These are phyloP conservation scores for Pantelozetes paolii DNA, from an alignment of 2,888 invertebrate genomes.

Conservation along the genomic window DNA sequence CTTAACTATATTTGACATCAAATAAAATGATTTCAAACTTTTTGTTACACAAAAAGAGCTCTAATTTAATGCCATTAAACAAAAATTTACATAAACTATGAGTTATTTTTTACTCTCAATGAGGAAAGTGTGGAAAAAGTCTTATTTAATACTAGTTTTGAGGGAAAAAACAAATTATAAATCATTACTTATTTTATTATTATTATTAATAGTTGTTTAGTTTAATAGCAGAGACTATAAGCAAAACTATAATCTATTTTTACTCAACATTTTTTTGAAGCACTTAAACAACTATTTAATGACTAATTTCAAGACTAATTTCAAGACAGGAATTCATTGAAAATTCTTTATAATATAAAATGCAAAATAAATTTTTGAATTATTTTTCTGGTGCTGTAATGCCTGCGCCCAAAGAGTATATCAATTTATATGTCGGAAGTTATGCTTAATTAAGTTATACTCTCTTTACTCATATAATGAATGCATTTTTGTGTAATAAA, in stretches of 20 bases:
- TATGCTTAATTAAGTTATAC: background rate
- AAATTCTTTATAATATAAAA: background rate
- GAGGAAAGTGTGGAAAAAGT: background rate
- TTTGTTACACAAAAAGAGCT: background rate
- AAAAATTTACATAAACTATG: conserved; percentile 9
- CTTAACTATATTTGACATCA: background rate
- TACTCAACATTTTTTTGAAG: background rate
- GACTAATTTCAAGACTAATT: background rate
- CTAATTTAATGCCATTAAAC: conserved; percentile 11
- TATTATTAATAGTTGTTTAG: background rate
- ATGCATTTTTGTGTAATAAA: too few relatives aligned
- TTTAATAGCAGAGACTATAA: background rate
- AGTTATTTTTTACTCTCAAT: background rate
- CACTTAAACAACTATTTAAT: background rate
- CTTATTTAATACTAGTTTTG: background rate
- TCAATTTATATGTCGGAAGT: background rate
- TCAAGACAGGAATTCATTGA: background rate
- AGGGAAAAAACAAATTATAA: background rate
- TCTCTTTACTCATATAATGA: background rate
- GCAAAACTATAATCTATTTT: background rate
- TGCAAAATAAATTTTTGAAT: too few relatives aligned
- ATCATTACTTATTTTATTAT: background rate
- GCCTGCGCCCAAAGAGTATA: background rate
- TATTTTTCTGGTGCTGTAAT: background rate
- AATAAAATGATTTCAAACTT: background rate